Percentiles rank a stretch among this genome's conserved stretches.
Conservation (phyloP, 2,888 invertebrate species). For the Tipula vernalis region DNA sequence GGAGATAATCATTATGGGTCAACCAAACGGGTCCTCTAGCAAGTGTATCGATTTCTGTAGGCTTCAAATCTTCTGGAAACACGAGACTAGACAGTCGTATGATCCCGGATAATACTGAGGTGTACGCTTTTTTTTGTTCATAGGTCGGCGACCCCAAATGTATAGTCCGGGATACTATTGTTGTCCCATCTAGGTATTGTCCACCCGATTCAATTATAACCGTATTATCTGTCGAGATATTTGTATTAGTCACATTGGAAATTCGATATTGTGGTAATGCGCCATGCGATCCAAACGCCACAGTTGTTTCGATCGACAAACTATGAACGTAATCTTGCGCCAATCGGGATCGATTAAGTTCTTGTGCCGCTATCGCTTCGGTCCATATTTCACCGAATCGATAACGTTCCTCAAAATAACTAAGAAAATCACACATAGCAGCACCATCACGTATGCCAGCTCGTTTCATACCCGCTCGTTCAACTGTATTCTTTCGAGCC, state of each 20-base stretch:
- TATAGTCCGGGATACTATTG: constrained; percentile 78
- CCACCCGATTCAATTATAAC: constrained; percentile 90
- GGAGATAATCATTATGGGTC: constrained; percentile 72
- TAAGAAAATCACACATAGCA: constrained; percentile 77
- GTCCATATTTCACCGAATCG: constrained; percentile 41
- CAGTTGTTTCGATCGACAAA: constrained; percentile 74
- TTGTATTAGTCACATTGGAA: constrained; percentile 50
- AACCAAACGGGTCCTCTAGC: constrained; percentile 65
- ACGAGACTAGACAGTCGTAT: constrained; percentile 60
- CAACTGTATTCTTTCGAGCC: constrained; percentile 72
- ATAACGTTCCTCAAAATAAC: constrained; percentile 49
- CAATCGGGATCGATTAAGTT: constrained; percentile 60
- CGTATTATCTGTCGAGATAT: constrained; percentile 50
- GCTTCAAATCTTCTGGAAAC: constrained; percentile 58
- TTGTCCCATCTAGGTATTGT: constrained; percentile 90
- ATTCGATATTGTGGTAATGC: constrained; percentile 77
- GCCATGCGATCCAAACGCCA: constrained; percentile 74
- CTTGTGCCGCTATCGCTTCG: constrained; percentile 57
- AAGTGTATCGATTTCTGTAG: constrained; percentile 65
- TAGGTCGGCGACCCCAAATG: constrained; percentile 70
- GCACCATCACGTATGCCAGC: constrained; percentile 82
- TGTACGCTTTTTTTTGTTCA: constrained; percentile 68
- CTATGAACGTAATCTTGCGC: constrained; percentile 60
- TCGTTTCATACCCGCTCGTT: constrained; percentile 66
- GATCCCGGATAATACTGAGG: constrained; percentile 62